phyloP scores from a whole-genome alignment of 2,888 invertebrate genomes.

The Aporophyla nigra region DNA sequence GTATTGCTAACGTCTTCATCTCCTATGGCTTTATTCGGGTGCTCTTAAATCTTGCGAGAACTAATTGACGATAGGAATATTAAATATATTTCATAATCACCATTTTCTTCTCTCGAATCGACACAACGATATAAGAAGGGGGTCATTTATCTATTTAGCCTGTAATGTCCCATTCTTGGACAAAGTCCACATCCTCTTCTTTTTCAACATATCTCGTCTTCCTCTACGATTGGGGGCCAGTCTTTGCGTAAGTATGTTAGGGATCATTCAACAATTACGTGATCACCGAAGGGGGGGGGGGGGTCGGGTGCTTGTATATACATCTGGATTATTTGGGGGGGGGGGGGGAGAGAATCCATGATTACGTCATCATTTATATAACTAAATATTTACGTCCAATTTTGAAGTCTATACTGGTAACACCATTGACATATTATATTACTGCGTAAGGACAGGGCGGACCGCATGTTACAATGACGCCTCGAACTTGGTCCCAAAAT shows the following conservation, averaged over 20 bases:
- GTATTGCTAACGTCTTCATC: slow-evolving; percentile 36
- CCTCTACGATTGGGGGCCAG: not conserved
- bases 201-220: not conserved
- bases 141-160: not conserved
- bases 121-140: not conserved
- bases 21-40: slow-evolving; percentile 8
- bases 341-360: too few species aligned
- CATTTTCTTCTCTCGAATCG: not conserved
- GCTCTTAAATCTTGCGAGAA: not conserved
- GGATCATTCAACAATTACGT: too few species aligned
- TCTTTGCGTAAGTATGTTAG: not conserved
- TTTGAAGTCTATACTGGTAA: too few species aligned
- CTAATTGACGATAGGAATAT: not conserved
- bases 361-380: too few species aligned
- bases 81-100: not conserved
- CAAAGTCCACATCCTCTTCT: not conserved
- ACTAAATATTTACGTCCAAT: too few species aligned
- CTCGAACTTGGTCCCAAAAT: too few species aligned
- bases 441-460: too few species aligned
- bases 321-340: too few species aligned
- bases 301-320: too few species aligned
- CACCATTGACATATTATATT: too few species aligned
- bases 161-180: not conserved
- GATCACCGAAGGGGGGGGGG: too few species aligned
- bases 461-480: too few species aligned